Conservation (phyloP, 2,797 vertebrate species). For the Acrocephalus scirpaceus region DNA sequence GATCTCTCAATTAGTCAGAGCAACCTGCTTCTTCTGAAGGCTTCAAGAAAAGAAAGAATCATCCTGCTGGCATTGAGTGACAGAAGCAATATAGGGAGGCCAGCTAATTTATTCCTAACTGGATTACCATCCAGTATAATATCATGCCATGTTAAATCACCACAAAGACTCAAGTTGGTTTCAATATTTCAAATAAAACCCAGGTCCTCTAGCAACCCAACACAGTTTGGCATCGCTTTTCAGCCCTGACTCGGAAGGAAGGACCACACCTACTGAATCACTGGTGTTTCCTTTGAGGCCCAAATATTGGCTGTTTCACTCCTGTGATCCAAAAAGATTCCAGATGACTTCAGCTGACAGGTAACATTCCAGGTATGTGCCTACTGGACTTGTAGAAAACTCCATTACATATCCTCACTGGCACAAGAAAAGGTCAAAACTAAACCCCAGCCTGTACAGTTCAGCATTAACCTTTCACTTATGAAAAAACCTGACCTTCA, state of each 20-base stretch:
- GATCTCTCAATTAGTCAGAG: background rate
- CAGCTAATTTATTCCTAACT: background rate
- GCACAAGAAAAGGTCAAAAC: slow-evolving; percentile 3
- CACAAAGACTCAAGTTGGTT: background rate
- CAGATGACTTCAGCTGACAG: background rate
- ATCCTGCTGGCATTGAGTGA: background rate
- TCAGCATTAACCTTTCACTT: background rate
- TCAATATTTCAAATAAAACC: background rate
- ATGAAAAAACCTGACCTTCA: background rate
- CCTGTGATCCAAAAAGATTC: background rate
- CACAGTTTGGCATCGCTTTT: background rate
- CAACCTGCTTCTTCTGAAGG: background rate
- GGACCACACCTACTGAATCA: slow-evolving; percentile 51
- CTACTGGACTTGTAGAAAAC: background rate
- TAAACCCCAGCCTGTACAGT: background rate
- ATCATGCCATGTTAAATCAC: background rate
- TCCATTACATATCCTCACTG: background rate
- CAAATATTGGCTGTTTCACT: background rate
- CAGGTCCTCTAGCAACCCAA: background rate
- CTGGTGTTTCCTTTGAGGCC: background rate
- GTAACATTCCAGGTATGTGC: background rate
- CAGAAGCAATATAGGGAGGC: slow-evolving; percentile 13
- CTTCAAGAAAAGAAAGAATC: background rate
- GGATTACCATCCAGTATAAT: background rate
- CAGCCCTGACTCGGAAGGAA: slow-evolving; percentile 40